Base-by-base conservation (phyloP, 2,888 invertebrate genomes). In the Gari tellinella region DNA sequence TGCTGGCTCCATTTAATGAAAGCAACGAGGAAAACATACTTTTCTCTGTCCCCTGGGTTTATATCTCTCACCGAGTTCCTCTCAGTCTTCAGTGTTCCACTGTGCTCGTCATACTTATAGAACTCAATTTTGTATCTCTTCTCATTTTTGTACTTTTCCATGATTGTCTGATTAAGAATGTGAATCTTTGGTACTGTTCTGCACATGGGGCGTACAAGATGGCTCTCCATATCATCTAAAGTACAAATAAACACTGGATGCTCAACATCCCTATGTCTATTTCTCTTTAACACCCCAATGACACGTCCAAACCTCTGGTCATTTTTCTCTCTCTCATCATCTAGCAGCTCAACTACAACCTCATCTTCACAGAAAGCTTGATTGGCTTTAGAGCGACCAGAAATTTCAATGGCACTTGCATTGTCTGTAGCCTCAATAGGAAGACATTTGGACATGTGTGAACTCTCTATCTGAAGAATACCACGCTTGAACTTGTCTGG, bases 141-240 rank as follows among this genome's bases (percentile, higher is more conserved):
- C 3, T 31, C 23, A 2, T 49, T 46, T 12, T 4, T 17, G 46
- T 17, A 62, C 8, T 52, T 52, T 38, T 56, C 26, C 14, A 25
- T 23, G 37, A 66, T 62, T 37, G 63, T 41, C 40, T 51, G 45
- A 37, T 80, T 55, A 3, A 80, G 26, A 10, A 80, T 62, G 15
- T 76, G 70, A 1, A 86, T 74, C 52, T 86, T 86, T 17, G 86
- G 86, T 8, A 86, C 65, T 4, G 85, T 85, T 68, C 82, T 84
- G 46, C 84, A 85, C 17, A 86, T 56, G 2, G 86, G 86, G 21
- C 66, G 48, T 64, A 85, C 80, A 14, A 85, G 61, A 51, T 83
- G 68, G 5, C 70, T 72, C 26, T 77, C 76, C n/a, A 61, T 61
- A 26, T 80, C 80, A 55, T 85, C 84, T 10, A 83, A 43, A 2